phyloP scores from a whole-genome alignment of 37 sponge, comb jelly and placozoan genomes.

The Ianthella basta region DNA sequence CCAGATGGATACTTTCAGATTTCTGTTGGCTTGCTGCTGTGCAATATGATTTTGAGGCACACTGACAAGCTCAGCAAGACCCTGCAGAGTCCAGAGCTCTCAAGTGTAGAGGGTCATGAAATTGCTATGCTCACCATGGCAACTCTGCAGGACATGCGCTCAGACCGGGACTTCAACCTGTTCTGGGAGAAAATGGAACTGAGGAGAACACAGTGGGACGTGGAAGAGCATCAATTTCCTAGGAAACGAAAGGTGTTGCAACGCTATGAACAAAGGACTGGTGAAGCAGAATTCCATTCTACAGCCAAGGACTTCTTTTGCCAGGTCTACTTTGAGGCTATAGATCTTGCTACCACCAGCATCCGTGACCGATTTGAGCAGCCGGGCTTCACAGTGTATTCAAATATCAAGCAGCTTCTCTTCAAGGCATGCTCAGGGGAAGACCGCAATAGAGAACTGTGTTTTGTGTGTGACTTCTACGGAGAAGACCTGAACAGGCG shows the following conservation, averaged over 20 bases:
- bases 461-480: slow-evolving; percentile 18
- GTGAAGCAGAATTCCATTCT: slow-evolving; percentile 37
- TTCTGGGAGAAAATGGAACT: slow-evolving; percentile 70
- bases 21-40: slow-evolving; percentile 52
- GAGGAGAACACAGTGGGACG: slow-evolving; percentile 42
- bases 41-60: slow-evolving; percentile 68
- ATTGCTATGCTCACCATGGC: slow-evolving; percentile 70
- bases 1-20: slow-evolving; percentile 64
- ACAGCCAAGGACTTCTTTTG: slow-evolving; percentile 48
- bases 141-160: slow-evolving; percentile 56
- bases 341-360: slow-evolving; percentile 47
- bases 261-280: slow-evolving; percentile 56
- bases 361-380: slow-evolving; percentile 27
- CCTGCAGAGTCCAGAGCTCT: slow-evolving; percentile 64
- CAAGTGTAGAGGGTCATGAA: slow-evolving; percentile 78
- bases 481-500: slow-evolving; percentile 7
- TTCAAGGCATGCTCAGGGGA: slow-evolving; percentile 1
- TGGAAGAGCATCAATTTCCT: slow-evolving; percentile 64
- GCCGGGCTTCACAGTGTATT: slow-evolving; percentile 12
- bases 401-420: slow-evolving; percentile 3
- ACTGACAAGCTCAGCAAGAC: slow-evolving; percentile 78
- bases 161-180: slow-evolving; percentile 55
- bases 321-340: slow-evolving; percentile 51
- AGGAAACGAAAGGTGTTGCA: slow-evolving; percentile 57
- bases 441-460: background rate